Percentiles rank a stretch among this genome's conserved stretches.
Evolutionary conservation across 2,113 vertebrate genomes (phyloP).

Genomic region (Labeo rohita): DNA sequence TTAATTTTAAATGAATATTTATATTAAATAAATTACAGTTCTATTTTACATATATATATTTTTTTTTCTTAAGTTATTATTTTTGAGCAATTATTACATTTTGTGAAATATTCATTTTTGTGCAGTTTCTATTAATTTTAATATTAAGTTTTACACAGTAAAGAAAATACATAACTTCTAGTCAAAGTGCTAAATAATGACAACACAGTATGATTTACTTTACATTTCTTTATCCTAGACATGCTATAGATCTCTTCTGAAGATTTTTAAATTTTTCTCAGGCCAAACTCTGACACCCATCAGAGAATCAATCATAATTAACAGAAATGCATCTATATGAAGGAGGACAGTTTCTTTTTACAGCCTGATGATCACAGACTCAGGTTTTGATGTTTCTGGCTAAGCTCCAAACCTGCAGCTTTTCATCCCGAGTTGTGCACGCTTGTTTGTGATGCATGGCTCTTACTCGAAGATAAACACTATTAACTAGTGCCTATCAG

Average conservation of each 20-base stretch:
- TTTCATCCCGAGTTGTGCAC: background rate
- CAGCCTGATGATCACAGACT: background rate
- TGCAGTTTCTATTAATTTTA: too few species aligned
- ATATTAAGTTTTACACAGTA: background rate
- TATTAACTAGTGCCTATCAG: background rate
- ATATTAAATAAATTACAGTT: background rate
- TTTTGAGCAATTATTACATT: background rate
- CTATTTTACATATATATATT: background rate
- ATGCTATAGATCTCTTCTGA: background rate
- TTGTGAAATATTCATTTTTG: too few species aligned
- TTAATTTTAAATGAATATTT: background rate
- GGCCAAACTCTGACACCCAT: background rate
- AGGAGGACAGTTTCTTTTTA: conserved; percentile 32
- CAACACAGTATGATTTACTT: background rate
- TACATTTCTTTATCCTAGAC: background rate
- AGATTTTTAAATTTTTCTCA: background rate
- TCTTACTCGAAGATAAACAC: conserved; percentile 15
- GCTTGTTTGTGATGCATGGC: conserved; percentile 17
- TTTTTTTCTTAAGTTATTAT: background rate
- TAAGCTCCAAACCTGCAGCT: background rate
- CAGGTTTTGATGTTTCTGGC: background rate
- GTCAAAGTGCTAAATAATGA: background rate
- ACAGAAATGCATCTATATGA: background rate
- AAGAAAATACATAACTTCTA: background rate
- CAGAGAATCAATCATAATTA: conserved; percentile 1